Evolutionary conservation across 1,140 invertebrate species (phyloP), one percentile per base, ranked within the genome.

Genomic region (Daktulosphaira vitifoliae): DNA sequence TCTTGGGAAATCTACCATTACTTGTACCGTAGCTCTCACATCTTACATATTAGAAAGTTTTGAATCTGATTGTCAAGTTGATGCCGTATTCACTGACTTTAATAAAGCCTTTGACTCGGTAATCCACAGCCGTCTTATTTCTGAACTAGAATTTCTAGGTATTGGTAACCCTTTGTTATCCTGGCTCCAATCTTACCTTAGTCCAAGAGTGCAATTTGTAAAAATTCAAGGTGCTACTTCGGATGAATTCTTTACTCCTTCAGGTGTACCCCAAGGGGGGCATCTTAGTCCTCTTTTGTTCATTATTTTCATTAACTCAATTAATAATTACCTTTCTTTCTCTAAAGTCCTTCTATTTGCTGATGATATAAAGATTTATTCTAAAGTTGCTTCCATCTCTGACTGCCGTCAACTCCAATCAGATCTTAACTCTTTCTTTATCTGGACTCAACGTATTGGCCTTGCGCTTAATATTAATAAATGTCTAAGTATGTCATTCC

Each of bases 51-150:
- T 16, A 25, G 25, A 51, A 51, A 51, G 25, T 15, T 29, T 51
- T 29, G 49, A 51, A 51, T 50, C 48, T 25, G 48, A 13, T 50
- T 29, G 25, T 16, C 49, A 51, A 16, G n/a, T 29, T 29, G n/a
- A 51, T 51, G n/a, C 49, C 5, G 25, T 51, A 7, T 26, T 29
- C 49, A 51, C 16, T 15, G 25, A 51, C 8, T 51, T 51, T 51
- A 9, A 29, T 15, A 51, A 29, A 51, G 15, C 25, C 7, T 29
- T 51, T 51, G 49, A 51, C 5, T 7, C 15, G 13, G 49, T 51
- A 16, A 5, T 8, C n/a, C 49, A 51, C 25, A 18, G 25, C 7
- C 13, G 5, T 51, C n/a, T 51, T 26, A 51, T 29, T 7, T 15
- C 22, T n/a, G 5, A 29, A 29, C 15, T 26, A n/a, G 25, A 6